Base-by-base conservation (phyloP, 1,140 invertebrate species). In the Zaprionus camerounensis region DNA sequence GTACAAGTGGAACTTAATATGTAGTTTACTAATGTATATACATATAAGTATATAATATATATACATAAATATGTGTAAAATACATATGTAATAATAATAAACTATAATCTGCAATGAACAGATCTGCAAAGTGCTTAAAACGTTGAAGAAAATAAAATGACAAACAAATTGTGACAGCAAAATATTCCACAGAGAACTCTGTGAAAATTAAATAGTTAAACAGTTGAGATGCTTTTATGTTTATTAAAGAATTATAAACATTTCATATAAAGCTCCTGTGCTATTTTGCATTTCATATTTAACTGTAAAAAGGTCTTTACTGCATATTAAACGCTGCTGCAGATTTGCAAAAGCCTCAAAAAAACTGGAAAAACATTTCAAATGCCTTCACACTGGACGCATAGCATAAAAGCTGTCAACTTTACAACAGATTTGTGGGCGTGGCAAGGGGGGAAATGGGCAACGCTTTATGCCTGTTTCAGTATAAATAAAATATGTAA, bases 371-470 rank as follows among this genome's bases (percentile, higher is more conserved):
- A 51, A 46, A 51, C 3, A 51, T 24, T 24, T 20, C 28, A 64
- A 71, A 75, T 64, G 44, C 63, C n/a, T 57, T 38, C 62, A 22
- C 9, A 26, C 57, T 26, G 15, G 38, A 58, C 64, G 46, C 57
- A 69, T 55, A 49, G 57, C 66, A 62, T 74, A 69, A 74, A 69
- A 57, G 71, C 49, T 61, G 49, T 38, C 55, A 73, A 73, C 64
- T 53, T 41, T 56, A 41, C 51, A 24, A 49, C 46, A 49, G 46
- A n/a, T 41, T 34, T 34, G 38, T 3, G 46, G 46, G 46, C 15
- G 15, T 41, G 38, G 4, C 15, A 12, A 5, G 24, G 15, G n/a
- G 38, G 38, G 4, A 6, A 2, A 5, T n/a, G 13, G 41, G n/a
- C 15, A 46, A 5, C 34, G 34, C 34, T 20, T 63, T 49, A 49